phyloP scores from a whole-genome alignment of 2,888 invertebrate genomes.

The Lasioglossum pauxillum region DNA sequence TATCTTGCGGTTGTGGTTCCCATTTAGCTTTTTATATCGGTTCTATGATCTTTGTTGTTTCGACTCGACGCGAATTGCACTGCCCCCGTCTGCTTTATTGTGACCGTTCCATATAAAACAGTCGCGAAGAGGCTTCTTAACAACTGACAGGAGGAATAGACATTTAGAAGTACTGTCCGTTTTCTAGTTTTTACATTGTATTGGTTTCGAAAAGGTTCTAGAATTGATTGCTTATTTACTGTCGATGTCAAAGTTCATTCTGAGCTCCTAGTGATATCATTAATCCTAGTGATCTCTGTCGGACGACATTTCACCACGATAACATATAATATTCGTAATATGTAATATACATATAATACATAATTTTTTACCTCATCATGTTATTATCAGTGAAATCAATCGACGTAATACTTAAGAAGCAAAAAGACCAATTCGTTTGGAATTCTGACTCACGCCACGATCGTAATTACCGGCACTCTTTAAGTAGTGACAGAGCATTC shows the following conservation, averaged over 20 bases:
- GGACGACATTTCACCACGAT: neutral
- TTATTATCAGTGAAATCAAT: neutral
- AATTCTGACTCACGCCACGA: neutral
- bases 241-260: no score
- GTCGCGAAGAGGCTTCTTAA: no score
- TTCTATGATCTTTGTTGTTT: no score
- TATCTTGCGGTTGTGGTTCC: no score
- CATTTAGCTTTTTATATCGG: no score
- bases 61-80: no score
- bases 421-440: neutral
- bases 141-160: no score
- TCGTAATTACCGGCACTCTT: neutral
- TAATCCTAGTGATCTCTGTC: no score
- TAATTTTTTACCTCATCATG: neutral
- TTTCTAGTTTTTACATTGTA: neutral
- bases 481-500: neutral
- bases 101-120: no score
- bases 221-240: neutral
- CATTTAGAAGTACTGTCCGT: no score
- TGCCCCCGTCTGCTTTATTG: no score
- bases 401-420: neutral
- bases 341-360: neutral
- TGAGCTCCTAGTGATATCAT: no score
- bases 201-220: neutral
- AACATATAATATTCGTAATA: neutral